These are phyloP conservation scores for Drymonia ruficornis DNA, from an alignment of 2,888 invertebrate genomes.

Conservation along the genomic window DNA sequence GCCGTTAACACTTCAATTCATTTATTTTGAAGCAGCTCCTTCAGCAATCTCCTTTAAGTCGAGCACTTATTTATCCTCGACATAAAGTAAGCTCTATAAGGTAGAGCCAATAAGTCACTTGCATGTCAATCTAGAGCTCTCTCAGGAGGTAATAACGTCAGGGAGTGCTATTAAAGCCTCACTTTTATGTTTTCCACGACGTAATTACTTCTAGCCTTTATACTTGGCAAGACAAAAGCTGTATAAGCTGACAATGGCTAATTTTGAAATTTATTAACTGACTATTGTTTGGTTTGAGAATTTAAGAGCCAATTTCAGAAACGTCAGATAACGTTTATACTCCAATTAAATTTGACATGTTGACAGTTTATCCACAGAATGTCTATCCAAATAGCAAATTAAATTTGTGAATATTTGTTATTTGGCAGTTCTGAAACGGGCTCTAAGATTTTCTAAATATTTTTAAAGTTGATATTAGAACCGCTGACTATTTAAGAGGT, in stretches of 20 bases:
- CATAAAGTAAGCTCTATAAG: constrained; percentile 13
- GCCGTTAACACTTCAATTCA: too few species aligned
- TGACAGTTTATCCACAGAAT: too few species aligned
- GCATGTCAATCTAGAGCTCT: constrained; percentile 5
- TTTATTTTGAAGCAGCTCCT: neutral
- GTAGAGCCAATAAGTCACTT: constrained; percentile 20
- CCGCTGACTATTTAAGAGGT: too few species aligned
- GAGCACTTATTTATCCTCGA: neutral
- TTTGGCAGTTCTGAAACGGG: too few species aligned
- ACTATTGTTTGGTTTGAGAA: too few species aligned
- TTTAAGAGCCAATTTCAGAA: too few species aligned
- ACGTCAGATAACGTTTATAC: too few species aligned
- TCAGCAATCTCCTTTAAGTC: neutral
- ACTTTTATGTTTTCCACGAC: constrained; percentile 28
- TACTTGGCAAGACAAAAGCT: neutral
- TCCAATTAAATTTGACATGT: too few species aligned
- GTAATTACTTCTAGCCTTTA: constrained; percentile 35
- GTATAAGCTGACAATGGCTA: neutral
- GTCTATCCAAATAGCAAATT: too few species aligned
- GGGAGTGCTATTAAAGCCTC: constrained; percentile 23
- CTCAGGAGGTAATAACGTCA: constrained; percentile 24
- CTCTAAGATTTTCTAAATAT: too few species aligned
- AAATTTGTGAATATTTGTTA: too few species aligned
- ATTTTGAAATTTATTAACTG: neutral
- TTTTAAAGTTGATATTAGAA: too few species aligned